phyloP scores from a whole-genome alignment of 2,888 invertebrate species.

The Temnothorax rugatulus region DNA sequence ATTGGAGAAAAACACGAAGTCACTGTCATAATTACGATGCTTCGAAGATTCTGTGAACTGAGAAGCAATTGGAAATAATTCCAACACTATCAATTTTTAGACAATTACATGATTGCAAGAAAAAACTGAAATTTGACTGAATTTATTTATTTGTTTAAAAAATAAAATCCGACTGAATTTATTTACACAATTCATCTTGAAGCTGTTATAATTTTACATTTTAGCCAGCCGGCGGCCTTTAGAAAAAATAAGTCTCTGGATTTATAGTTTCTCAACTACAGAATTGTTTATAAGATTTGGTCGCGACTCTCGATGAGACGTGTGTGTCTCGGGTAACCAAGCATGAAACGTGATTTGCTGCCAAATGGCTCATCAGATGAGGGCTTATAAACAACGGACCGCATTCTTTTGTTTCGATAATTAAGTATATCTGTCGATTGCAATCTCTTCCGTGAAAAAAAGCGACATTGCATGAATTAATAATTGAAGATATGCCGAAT shows the following conservation, averaged over 20 bases:
- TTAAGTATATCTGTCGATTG: conserved; percentile 14
- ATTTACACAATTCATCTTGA: neutral
- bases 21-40: neutral
- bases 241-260: neutral
- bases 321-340: conserved; percentile 72
- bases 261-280: neutral
- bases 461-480: neutral
- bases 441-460: conserved; percentile 22
- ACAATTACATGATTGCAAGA: neutral
- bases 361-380: conserved; percentile 78
- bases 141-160: neutral
- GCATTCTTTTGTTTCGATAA: conserved; percentile 28
- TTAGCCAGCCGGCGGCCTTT: neutral
- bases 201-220: neutral
- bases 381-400: conserved; percentile 13
- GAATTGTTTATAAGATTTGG: conserved; percentile 41
- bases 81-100: neutral
- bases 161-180: neutral
- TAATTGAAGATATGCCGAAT: neutral
- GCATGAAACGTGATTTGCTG: conserved; percentile 74
- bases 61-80: neutral
- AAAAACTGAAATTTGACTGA: neutral
- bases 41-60: neutral
- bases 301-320: conserved; percentile 59
- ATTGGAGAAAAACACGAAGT: neutral